These are phyloP conservation scores for Cacatua alba DNA, from an alignment of 2,113 vertebrate species.

Conservation along the genomic window DNA sequence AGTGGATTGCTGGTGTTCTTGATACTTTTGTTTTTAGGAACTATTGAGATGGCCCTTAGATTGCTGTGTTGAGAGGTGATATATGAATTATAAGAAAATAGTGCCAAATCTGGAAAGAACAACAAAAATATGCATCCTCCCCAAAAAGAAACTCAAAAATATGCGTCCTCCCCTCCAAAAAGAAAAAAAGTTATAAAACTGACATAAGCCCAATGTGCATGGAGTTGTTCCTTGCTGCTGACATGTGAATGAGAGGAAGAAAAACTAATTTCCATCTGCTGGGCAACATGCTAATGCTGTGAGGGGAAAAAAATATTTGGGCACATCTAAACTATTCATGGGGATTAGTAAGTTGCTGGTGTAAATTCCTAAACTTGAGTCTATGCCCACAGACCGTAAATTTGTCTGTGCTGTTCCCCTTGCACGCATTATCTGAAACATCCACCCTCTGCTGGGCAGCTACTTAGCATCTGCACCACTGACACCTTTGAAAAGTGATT, in stretches of 20 bases:
- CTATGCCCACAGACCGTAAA: not conserved
- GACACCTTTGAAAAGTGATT: not conserved
- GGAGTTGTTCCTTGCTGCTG: not conserved
- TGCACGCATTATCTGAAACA: not conserved
- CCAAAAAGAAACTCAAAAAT: not conserved
- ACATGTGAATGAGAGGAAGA: not conserved
- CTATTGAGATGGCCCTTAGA: not conserved
- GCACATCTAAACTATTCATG: not conserved
- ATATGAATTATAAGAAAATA: not conserved
- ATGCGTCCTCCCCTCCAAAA: rapidly evolving
- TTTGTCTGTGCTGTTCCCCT: not conserved
- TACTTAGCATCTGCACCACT: not conserved
- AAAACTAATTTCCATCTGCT: not conserved
- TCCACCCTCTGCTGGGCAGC: rapidly evolving
- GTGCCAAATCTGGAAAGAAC: not conserved
- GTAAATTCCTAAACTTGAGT: not conserved
- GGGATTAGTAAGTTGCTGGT: not conserved
- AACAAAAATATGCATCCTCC: not conserved
- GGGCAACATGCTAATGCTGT: not conserved
- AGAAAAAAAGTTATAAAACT: not conserved
- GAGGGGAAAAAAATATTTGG: not conserved
- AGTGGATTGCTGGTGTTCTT: not conserved
- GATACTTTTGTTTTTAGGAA: not conserved
- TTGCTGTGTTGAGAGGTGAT: not conserved
- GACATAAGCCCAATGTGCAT: not conserved